These are phyloP conservation scores for Rhagophthalmus giganteus DNA, from an alignment of 2,888 invertebrate species.

Conservation along the genomic window DNA sequence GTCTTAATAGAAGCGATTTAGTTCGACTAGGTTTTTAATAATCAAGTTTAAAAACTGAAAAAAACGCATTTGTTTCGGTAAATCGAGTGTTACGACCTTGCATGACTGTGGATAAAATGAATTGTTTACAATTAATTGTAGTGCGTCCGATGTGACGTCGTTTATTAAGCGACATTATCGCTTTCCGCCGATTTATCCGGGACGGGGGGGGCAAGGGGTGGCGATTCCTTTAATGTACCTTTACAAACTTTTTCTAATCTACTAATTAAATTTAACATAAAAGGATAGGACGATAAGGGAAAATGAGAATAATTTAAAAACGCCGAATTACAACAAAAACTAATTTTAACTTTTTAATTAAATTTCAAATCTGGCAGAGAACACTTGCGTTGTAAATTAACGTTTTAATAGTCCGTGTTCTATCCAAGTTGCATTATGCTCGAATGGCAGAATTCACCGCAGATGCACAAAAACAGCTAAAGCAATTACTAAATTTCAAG, in stretches of 20 bases:
- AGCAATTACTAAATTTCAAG: conserved; percentile 23
- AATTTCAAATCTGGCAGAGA: conserved; percentile 48
- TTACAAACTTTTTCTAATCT: conserved; percentile 27
- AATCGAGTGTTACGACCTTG: neutral
- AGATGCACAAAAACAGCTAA: conserved; percentile 20
- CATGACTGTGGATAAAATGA: no score
- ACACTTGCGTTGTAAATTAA: conserved; percentile 52
- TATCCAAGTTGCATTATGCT: conserved; percentile 25
- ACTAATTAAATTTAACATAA: conserved; percentile 42
- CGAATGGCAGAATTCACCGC: conserved; percentile 17
- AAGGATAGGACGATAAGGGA: conserved; percentile 44
- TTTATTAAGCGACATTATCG: no score
- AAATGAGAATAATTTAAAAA: conserved; percentile 52
- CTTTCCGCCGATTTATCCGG: no score
- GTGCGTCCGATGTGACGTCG: no score
- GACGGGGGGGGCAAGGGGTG: no score
- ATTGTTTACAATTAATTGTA: no score
- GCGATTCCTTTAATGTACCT: neutral
- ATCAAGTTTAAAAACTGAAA: neutral
- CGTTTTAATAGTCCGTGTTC: conserved; percentile 42
- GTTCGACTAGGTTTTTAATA: no score
- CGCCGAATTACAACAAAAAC: conserved; percentile 56
- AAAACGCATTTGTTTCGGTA: neutral
- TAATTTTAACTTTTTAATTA: conserved; percentile 57
- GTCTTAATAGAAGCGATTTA: no score